Conservation (phyloP, 2,113 vertebrate species). For the Tragulus kanchil region DNA sequence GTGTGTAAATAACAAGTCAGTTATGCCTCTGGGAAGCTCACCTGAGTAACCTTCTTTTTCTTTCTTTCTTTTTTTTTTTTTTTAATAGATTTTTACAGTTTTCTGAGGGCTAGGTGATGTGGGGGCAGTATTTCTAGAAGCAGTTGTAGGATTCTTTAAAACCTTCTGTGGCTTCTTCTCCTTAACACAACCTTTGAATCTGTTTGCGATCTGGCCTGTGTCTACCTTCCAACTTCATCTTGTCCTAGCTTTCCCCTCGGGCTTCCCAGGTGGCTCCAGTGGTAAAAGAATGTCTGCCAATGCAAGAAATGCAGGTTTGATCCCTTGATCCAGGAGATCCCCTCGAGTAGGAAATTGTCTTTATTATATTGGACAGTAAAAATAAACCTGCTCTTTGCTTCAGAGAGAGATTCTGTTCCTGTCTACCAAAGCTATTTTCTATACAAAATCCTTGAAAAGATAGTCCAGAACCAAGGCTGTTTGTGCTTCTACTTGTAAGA, state of each 20-base stretch:
- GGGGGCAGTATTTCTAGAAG: background rate
- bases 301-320: background rate
- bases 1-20: background rate
- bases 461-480: background rate
- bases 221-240: background rate
- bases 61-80: background rate
- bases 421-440: background rate
- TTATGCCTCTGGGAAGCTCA: background rate
- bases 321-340: background rate
- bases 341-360: background rate
- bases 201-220: background rate
- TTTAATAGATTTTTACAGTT: background rate
- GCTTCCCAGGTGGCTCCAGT: background rate
- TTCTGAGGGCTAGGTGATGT: background rate
- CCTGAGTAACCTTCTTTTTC: background rate
- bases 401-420: background rate
- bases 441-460: background rate
- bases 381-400: constrained; percentile 37
- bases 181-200: background rate
- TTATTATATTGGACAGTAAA: constrained; percentile 11
- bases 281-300: background rate
- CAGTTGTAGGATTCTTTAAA: background rate
- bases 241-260: background rate
- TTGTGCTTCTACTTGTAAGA: background rate
- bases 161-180: background rate